Evolutionary conservation across 2,113 vertebrate species (phyloP).

Genomic region (Ammospiza caudacuta): DNA sequence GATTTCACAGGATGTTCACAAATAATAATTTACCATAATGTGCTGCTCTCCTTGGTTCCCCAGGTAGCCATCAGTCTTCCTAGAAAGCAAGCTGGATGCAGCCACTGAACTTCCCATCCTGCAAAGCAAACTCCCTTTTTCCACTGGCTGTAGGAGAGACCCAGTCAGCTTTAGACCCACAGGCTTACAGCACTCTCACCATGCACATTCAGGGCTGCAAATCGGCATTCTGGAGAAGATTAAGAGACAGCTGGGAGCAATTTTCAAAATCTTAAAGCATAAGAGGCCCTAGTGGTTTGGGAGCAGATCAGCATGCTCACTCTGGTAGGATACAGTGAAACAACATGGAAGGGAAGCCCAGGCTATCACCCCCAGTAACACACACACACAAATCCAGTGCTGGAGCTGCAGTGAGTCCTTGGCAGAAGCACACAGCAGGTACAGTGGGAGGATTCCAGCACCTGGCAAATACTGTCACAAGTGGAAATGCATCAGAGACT

Average conservation of each 20-base stretch:
- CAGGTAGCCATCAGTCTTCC: not conserved
- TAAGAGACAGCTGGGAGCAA: not conserved
- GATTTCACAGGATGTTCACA: not conserved
- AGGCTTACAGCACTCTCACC: not conserved
- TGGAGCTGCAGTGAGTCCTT: conserved; percentile 23
- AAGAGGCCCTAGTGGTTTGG: not conserved
- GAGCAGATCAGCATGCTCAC: not conserved
- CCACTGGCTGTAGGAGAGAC: fast-evolving
- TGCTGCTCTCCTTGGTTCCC: not conserved
- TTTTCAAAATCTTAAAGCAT: not conserved
- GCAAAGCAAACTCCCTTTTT: not conserved
- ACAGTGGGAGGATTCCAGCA: conserved; percentile 38
- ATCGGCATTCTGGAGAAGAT: not conserved
- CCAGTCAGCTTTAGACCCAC: not conserved
- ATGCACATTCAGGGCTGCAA: not conserved
- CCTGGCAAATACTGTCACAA: conserved; percentile 30
- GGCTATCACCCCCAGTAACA: not conserved
- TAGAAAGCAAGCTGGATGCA: not conserved
- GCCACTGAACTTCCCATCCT: not conserved
- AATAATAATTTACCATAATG: not conserved
- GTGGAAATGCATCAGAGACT: conserved; percentile 47
- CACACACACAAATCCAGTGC: not conserved
- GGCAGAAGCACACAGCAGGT: conserved; percentile 49
- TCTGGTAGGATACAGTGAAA: not conserved
- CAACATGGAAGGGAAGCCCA: not conserved